A percentile compares a stretch with the other conserved stretches of the same genome.
phyloP scores from a whole-genome alignment of 2,888 invertebrate species.

The Ormia ochracea region DNA sequence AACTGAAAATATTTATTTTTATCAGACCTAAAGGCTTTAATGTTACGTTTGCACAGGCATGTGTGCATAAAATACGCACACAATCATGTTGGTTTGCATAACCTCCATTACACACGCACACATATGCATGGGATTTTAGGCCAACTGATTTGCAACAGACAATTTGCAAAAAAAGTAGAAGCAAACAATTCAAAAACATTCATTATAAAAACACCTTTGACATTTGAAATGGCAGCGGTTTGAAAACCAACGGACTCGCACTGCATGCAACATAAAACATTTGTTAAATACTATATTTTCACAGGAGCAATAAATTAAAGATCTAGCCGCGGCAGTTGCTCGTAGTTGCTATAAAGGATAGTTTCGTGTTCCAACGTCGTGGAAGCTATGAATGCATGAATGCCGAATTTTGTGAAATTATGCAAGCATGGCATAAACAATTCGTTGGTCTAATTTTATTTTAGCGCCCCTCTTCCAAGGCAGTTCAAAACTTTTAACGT shows the following conservation, averaged over 20 bases:
- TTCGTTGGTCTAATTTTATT: no score
- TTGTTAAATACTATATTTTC: no score
- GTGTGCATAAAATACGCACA: not conserved
- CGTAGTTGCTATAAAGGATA: no score
- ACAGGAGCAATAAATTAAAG: no score
- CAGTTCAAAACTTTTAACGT: no score
- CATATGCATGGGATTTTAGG: not conserved
- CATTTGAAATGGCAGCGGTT: slow-evolving; percentile 45
- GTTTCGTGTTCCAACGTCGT: no score
- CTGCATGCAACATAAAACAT: slow-evolving; percentile 34
- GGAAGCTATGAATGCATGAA: no score
- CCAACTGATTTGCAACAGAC: not conserved
- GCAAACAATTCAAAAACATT: slow-evolving; percentile 1
- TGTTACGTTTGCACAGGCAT: slow-evolving; percentile 20
- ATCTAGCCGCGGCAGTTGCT: no score
- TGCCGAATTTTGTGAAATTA: no score
- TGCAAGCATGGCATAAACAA: no score
- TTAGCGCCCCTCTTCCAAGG: no score
- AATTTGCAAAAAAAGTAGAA: slow-evolving; percentile 17
- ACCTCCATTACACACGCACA: slow-evolving; percentile 2
- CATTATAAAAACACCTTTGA: slow-evolving; percentile 52
- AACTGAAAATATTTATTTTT: slow-evolving; percentile 12
- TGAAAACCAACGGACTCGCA: not conserved
- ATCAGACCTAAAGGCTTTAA: slow-evolving; percentile 54
- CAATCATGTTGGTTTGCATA: slow-evolving; percentile 35